Percentiles rank a stretch among this genome's conserved stretches.
Evolutionary conservation across 2,888 invertebrate genomes (phyloP).

Genomic region (Xylota sylvarum): DNA sequence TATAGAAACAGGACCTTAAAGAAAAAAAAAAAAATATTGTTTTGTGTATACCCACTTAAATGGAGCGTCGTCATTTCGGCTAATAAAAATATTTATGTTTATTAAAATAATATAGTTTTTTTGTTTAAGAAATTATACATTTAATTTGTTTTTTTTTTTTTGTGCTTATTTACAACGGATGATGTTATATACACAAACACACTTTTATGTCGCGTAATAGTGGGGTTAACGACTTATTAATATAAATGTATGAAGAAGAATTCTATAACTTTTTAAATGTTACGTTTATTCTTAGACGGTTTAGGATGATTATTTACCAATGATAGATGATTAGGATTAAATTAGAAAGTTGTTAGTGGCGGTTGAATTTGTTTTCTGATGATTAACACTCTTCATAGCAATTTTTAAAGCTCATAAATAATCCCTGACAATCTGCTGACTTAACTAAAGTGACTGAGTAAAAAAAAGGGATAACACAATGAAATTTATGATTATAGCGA

Average conservation of each 20-base stretch:
- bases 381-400: too few relatives aligned
- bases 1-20: constrained; percentile 4
- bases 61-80: constrained; percentile 54
- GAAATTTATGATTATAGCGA: too few relatives aligned
- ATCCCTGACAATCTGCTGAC: too few relatives aligned
- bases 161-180: constrained; percentile 2
- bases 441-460: too few relatives aligned
- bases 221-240: background rate
- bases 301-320: background rate
- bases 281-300: background rate
- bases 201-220: background rate
- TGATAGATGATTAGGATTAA: background rate
- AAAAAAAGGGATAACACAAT: too few relatives aligned
- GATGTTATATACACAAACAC: constrained; percentile 22
- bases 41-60: constrained; percentile 67
- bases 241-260: constrained; percentile 2
- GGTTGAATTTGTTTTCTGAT: too few relatives aligned
- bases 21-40: constrained; percentile 27
- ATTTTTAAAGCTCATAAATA: too few relatives aligned
- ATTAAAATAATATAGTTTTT: constrained; percentile 50
- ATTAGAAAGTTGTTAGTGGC: too few relatives aligned
- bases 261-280: background rate
- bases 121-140: background rate
- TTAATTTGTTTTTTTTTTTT: constrained; percentile 6
- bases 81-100: constrained; percentile 65